A percentile compares a stretch with the other conserved stretches of the same genome.
Evolutionary conservation across 2,113 vertebrate species (phyloP).

Genomic region (Sturnus vulgaris): DNA sequence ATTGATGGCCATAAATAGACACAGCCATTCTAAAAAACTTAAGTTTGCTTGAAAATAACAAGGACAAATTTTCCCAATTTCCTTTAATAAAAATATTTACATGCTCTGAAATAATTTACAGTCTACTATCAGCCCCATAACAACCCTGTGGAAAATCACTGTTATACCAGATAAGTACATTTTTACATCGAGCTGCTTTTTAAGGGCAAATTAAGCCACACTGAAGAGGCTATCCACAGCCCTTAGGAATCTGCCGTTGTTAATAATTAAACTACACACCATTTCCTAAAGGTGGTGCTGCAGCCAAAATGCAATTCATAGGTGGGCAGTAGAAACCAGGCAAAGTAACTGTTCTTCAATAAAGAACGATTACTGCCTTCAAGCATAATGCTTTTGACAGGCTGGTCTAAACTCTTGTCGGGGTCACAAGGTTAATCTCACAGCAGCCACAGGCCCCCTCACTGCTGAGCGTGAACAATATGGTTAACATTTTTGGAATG

Average conservation of each 20-base stretch:
- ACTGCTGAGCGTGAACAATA: conserved; percentile 48
- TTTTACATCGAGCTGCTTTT: not conserved
- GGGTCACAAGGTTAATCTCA: conserved; percentile 57
- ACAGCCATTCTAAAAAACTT: not conserved
- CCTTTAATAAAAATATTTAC: not conserved
- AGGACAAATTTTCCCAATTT: not conserved
- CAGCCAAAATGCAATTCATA: conserved; percentile 9
- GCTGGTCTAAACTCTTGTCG: conserved; percentile 46
- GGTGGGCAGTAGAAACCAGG: conserved; percentile 18
- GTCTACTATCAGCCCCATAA: not conserved
- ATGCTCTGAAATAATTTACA: not conserved
- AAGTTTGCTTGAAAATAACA: not conserved
- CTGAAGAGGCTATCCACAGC: not conserved
- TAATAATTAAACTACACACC: conserved; percentile 33
- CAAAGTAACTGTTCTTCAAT: conserved; percentile 17
- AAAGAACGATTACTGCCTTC: conserved; percentile 9
- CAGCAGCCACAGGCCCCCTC: conserved; percentile 38
- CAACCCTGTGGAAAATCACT: not conserved
- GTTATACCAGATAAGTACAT: not conserved
- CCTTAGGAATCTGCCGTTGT: not conserved
- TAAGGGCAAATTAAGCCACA: not conserved
- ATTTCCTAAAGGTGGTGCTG: conserved; percentile 57
- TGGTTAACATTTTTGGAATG: conserved; percentile 50
- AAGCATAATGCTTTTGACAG: conserved; percentile 35
- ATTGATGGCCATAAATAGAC: not conserved